Conservation (phyloP, 2,113 vertebrate species). For the Oryzias woworae region DNA sequence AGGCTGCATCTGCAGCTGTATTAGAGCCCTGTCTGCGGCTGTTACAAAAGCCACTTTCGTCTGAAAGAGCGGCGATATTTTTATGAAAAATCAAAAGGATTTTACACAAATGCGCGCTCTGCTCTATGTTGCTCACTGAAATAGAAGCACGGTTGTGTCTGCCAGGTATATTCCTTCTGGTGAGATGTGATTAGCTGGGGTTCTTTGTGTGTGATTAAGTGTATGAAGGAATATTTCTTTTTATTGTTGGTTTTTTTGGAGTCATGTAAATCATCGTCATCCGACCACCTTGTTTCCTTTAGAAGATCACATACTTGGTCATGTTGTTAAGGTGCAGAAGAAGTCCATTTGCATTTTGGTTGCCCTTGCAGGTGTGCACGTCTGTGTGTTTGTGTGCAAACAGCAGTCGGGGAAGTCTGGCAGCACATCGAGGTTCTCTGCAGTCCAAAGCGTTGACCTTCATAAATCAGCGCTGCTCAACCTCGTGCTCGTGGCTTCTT, state of each 20-base stretch:
- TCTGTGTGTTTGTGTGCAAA: constrained; percentile 7
- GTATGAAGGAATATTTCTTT: constrained; percentile 22
- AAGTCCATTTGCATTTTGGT: too few species aligned
- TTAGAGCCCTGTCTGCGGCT: constrained; percentile 21
- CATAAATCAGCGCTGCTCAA: constrained; percentile 51
- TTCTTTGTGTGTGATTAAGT: constrained; percentile 32
- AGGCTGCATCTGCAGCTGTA: constrained; percentile 34
- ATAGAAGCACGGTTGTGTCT: constrained; percentile 55
- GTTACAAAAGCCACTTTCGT: constrained; percentile 35
- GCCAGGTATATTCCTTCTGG: constrained; percentile 63
- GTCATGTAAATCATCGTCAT: constrained; percentile 8
- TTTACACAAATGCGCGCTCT: constrained; percentile 7
- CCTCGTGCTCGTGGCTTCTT: constrained; percentile 44
- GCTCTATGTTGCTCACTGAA: constrained; percentile 44
- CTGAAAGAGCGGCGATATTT: constrained; percentile 28
- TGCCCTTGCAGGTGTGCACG: background rate
- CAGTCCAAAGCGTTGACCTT: constrained; percentile 52
- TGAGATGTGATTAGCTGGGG: constrained; percentile 59
- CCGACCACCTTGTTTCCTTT: constrained; percentile 24
- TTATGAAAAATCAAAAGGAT: constrained; percentile 29
- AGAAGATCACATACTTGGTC: background rate
- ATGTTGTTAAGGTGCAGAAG: background rate
- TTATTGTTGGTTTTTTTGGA: constrained; percentile 33
- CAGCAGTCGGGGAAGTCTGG: constrained; percentile 20
- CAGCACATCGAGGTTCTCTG: constrained; percentile 12